Conservation (phyloP, 1,140 invertebrate species). For the Portunus trituberculatus region DNA sequence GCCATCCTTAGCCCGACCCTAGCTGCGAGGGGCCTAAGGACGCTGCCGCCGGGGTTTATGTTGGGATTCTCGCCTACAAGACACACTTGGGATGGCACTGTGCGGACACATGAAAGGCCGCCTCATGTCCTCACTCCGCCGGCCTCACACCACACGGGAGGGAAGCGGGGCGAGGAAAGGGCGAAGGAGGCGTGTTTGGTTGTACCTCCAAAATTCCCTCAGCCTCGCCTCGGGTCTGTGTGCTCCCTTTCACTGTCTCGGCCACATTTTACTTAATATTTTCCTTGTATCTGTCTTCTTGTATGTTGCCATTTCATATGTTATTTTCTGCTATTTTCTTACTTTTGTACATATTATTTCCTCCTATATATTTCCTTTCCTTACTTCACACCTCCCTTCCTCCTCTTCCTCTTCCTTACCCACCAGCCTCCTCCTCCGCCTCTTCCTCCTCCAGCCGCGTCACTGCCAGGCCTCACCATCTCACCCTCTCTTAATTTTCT, state of each 20-base stretch:
- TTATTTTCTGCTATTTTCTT: neutral
- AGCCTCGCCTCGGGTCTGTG: neutral
- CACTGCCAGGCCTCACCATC: constrained; percentile 30
- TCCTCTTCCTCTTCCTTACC: neutral
- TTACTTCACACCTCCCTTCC: neutral
- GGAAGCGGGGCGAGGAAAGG: neutral
- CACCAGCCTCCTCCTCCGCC: neutral
- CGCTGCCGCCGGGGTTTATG: neutral
- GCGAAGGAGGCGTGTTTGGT: neutral
- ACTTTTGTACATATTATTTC: neutral
- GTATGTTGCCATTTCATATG: no score
- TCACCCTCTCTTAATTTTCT: constrained; percentile 65
- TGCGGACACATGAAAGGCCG: constrained; percentile 6
- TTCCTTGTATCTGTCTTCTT: neutral
- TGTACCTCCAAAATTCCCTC: neutral
- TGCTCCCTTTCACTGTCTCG: neutral
- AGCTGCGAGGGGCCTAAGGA: neutral
- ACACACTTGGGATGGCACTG: constrained; percentile 18
- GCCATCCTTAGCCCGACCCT: neutral
- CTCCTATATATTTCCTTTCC: neutral
- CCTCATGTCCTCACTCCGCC: neutral
- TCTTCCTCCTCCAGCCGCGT: neutral
- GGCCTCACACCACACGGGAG: neutral
- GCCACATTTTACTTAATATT: neutral
- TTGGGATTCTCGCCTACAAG: neutral